Conservation (phyloP, 2,888 invertebrate species). For the Phengaris arion region DNA sequence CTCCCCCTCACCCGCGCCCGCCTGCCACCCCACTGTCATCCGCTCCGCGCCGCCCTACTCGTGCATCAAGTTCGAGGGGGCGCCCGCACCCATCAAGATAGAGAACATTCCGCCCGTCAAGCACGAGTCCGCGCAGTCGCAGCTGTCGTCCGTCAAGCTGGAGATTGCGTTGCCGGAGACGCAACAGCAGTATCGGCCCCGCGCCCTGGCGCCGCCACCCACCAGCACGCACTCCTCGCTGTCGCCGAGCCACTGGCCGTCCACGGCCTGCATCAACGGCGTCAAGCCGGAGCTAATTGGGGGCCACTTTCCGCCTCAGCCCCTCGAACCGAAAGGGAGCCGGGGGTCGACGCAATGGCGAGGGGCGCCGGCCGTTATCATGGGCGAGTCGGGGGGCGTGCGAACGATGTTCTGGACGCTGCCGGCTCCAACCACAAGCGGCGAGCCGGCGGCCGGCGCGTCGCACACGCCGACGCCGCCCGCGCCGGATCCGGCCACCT, state of each 20-base stretch:
- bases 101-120: constrained; percentile 57
- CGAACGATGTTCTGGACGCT: constrained; percentile 84
- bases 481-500: constrained; percentile 71
- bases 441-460: constrained; percentile 71
- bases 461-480: constrained; percentile 80
- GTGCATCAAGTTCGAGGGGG: constrained; percentile 81
- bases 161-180: constrained; percentile 59
- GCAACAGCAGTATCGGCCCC: constrained; percentile 63
- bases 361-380: constrained; percentile 92
- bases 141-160: constrained; percentile 72
- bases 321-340: constrained; percentile 63
- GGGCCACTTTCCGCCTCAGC: constrained; percentile 75
- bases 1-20: constrained; percentile 65
- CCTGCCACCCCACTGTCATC: constrained; percentile 76
- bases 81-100: constrained; percentile 54
- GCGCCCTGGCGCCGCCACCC: constrained; percentile 67
- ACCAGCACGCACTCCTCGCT: constrained; percentile 62
- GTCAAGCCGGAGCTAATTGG: constrained; percentile 91
- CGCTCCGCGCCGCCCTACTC: constrained; percentile 79
- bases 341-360: constrained; percentile 73
- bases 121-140: constrained; percentile 55
- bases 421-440: constrained; percentile 77
- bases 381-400: constrained; percentile 95
- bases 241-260: constrained; percentile 76
- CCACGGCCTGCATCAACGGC: constrained; percentile 85